Base-by-base conservation (phyloP, 2,113 vertebrate species). In the Azemiops feae region DNA sequence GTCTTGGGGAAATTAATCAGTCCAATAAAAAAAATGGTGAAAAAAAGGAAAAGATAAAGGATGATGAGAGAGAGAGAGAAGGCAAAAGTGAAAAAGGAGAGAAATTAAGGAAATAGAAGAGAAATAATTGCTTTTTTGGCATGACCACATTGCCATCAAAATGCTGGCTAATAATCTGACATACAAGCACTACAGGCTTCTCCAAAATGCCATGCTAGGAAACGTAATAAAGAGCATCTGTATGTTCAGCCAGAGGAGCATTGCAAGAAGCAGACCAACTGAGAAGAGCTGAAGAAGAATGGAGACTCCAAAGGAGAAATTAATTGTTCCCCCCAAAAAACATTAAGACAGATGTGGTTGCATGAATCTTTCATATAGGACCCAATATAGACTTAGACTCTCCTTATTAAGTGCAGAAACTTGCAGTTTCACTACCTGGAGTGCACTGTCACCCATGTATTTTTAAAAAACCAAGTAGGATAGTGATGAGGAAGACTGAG, bases 101-200 rank as follows among this genome's bases (percentile, higher is more conserved):
- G 39, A 87, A 89, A 43, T 3, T 3, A 69, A 92, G 57, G 85
- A 94, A 52, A 92, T 88, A 91, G 86, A 3, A 27, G 81, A 93
- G 34, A 54, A 39, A 53, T 58, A 23, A 25, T 47, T 45, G 57
- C 3, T 10, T 20, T 57, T 86, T 23, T 87, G 20, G 30, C 10
- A 39, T 20, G 20, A n/a, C 30, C 34, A 8, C 81, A 43, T 6
- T 54, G 50, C 64, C 16, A 86, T 91, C 43, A 27, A 57, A 86
- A 91, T 54, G n/a, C 4, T 69, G 34, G 39, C 16, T 2, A 6
- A 18, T 55, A 30, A 12, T 50, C 39, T 55, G 25, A 39, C 6
- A 23, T 69, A 43, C n/a, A 52, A 11, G 11, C 53, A 16, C 16
- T 57, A 54, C 20, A 54, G 11, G 10, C 6, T 27, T 81, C 4